Conservation (phyloP, 2,797 vertebrate species). For the Argentina silus region DNA sequence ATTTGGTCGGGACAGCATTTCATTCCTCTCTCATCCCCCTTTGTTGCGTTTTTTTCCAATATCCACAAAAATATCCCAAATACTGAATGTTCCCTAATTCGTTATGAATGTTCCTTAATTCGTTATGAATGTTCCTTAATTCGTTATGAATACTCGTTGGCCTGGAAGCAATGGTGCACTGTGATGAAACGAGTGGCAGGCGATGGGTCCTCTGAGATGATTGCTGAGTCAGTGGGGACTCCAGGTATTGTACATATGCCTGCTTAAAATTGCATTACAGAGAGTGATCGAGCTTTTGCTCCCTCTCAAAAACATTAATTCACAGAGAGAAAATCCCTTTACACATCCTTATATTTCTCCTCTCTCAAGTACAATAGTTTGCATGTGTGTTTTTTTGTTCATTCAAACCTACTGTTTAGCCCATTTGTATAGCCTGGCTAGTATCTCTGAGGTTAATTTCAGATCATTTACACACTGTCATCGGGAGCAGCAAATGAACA, state of each 20-base stretch:
- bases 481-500: not conserved
- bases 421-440: not conserved
- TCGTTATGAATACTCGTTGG: slow-evolving; percentile 41
- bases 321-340: not conserved
- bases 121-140: slow-evolving; percentile 34
- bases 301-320: not conserved
- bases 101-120: slow-evolving; percentile 19
- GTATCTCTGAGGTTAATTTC: not conserved
- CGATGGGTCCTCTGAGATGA: slow-evolving; percentile 17
- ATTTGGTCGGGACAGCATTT: slow-evolving; percentile 35
- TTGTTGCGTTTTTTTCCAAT: slow-evolving; percentile 1
- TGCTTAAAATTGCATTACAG: not conserved
- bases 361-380: not conserved
- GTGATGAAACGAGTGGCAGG: slow-evolving; percentile 12
- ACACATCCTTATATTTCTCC: not conserved
- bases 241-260: not conserved
- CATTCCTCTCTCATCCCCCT: slow-evolving; percentile 16
- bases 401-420: not conserved
- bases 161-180: slow-evolving; percentile 44
- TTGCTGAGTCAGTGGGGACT: slow-evolving; percentile 23
- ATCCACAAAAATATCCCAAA: slow-evolving; percentile 2
- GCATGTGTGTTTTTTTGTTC: not conserved
- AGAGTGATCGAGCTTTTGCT: not conserved
- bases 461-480: not conserved
- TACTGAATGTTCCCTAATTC: slow-evolving; percentile 9